Conservation (phyloP, 1,140 invertebrate genomes). For the Ylistrum balloti region DNA sequence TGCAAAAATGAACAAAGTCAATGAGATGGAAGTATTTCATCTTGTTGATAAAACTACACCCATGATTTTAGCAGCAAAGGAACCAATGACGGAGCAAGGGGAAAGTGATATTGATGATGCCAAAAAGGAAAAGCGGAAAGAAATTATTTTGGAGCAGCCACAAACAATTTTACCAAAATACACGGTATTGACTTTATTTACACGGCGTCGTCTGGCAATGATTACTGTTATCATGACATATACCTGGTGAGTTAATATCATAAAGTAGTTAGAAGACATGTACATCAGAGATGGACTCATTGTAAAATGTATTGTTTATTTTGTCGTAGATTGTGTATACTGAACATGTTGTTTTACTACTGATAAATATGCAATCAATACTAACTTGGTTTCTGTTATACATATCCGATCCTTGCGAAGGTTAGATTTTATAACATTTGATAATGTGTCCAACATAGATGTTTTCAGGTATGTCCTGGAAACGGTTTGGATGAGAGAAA, state of each 20-base stretch:
- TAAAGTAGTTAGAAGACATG: too few relatives aligned
- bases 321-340: too few relatives aligned
- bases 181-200: background rate
- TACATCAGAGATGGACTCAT: too few relatives aligned
- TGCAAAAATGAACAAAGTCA: slow-evolving; percentile 54
- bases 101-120: background rate
- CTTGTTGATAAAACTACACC: background rate
- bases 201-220: background rate
- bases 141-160: background rate
- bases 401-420: too few relatives aligned
- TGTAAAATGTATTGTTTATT: too few relatives aligned
- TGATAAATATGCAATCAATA: too few relatives aligned
- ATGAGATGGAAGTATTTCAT: background rate
- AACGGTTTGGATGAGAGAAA: too few relatives aligned
- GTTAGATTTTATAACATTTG: too few relatives aligned
- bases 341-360: too few relatives aligned
- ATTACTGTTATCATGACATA: background rate
- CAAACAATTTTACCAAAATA: background rate
- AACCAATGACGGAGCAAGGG: background rate
- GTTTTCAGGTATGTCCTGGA: too few relatives aligned
- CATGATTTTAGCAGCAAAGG: background rate
- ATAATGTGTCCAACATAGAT: too few relatives aligned
- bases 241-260: background rate
- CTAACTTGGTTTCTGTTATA: too few relatives aligned
- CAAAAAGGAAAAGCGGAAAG: background rate